Evolutionary conservation across 2,888 invertebrate genomes (phyloP).

Genomic region (Tenthredo livida): DNA sequence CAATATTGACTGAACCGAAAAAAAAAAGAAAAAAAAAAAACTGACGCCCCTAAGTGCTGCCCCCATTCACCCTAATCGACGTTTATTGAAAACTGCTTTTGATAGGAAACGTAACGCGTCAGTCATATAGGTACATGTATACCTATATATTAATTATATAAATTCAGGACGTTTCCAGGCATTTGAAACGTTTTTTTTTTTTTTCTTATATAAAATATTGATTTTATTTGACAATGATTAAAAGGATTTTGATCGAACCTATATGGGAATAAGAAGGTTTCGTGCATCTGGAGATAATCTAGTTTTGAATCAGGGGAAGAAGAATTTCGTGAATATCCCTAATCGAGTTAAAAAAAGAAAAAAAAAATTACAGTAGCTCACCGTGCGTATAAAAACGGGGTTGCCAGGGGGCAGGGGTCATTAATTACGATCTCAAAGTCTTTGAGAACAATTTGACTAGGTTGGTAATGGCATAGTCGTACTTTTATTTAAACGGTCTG

Average conservation of each 20-base stretch:
- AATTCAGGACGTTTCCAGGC: too few relatives aligned
- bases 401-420: not conserved
- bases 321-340: not conserved
- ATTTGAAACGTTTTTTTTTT: not conserved
- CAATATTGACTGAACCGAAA: not conserved
- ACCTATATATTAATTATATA: too few relatives aligned
- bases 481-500: slow-evolving; percentile 24
- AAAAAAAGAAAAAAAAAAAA: not conserved
- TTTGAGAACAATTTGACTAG: not conserved
- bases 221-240: not conserved
- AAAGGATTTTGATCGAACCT: not conserved
- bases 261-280: not conserved
- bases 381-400: not conserved
- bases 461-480: not conserved
- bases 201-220: not conserved
- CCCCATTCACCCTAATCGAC: not conserved
- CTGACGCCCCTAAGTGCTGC: not conserved
- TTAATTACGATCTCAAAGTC: not conserved
- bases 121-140: not conserved
- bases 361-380: not conserved
- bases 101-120: not conserved
- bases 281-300: not conserved
- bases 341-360: too few relatives aligned
- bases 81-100: not conserved
- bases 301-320: not conserved